phyloP scores from a whole-genome alignment of 1,140 invertebrate species.

The Pantala flavescens region DNA sequence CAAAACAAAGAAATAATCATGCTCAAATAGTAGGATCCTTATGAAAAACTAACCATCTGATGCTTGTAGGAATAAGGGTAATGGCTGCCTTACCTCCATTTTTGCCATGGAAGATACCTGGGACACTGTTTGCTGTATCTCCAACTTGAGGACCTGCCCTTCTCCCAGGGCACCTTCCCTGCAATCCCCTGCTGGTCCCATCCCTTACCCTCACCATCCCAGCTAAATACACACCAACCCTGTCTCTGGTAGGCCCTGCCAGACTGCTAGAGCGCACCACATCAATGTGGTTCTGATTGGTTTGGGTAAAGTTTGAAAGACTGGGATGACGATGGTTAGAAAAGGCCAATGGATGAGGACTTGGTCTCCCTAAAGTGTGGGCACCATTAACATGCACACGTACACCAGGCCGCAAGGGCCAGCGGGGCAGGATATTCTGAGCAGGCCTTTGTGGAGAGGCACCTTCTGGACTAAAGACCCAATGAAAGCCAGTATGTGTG shows the following conservation, averaged over 20 bases:
- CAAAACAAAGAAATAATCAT: no score
- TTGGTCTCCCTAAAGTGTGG: constrained; percentile 43
- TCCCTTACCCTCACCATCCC: not conserved
- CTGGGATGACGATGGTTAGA: constrained; percentile 16
- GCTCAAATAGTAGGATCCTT: no score
- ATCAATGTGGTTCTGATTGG: not conserved
- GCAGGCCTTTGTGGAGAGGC: constrained; percentile 24
- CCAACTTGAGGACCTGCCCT: constrained; percentile 18
- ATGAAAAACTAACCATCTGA: no score
- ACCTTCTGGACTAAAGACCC: constrained; percentile 35
- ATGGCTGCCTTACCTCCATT: constrained; percentile 27
- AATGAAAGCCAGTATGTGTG: constrained; percentile 17
- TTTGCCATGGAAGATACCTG: constrained; percentile 28
- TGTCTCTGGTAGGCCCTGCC: not conserved
- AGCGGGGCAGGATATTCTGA: constrained; percentile 44
- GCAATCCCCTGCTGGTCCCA: not conserved
- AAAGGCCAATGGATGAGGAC: constrained; percentile 12
- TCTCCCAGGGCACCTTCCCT: constrained; percentile 27
- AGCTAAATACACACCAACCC: not conserved
- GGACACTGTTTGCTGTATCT: constrained; percentile 21
- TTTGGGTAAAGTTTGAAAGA: not conserved
- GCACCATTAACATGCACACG: constrained; percentile 73
- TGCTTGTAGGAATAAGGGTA: no score
- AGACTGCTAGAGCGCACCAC: not conserved
- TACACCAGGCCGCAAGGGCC: constrained; percentile 79